Evolutionary conservation across 2,888 invertebrate species (phyloP), one percentile per base, ranked within the genome.

Genomic region (Halictus ligatus): DNA sequence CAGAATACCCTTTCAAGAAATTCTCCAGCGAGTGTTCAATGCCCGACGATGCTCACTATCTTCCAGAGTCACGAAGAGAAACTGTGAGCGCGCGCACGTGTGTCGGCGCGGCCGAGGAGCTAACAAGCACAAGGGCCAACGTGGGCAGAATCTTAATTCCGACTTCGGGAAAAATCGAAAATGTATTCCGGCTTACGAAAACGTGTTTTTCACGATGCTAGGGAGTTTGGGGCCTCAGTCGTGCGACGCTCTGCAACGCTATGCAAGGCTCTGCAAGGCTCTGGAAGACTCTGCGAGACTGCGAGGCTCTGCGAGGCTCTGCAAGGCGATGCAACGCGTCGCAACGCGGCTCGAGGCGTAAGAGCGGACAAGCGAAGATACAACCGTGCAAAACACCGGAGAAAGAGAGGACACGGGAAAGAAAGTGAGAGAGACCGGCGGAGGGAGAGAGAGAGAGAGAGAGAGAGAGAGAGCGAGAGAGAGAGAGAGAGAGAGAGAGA

Each of bases 371-470:
- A 75, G 79, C 35, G 74, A 80, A 80, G 58, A 71, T 64, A 29
- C 25, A 40, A 75, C 46, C 48, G 74, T 46, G 72, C 46, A 79
- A 75, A 78, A 60, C 75, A 69, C 46, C 35, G n/a, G 21, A 79
- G 40, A 72, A 79, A 77, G 73, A 79, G 78, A 29, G 80, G 80
- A 76, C 54, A 80, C 78, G 87, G 74, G 64, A 78, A 58, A 79
- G 73, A 87, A 29, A 21, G 74, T 46, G 64, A 43, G 60, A 64
- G 76, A 46, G 73, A 15, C 29, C 12, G 25, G 4, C 0, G n/a
- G 40, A 75, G 43, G 12, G 18, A 71, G n/a, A 64, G 25, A 58
- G 58, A 46, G 46, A 21, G 35, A 29, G 21, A 43, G 72, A 75
- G 29, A 15, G 73, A 12, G 35, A 21, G n/a, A 58, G 75, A 43